Conservation (phyloP, 2,888 invertebrate genomes). For the Asteroscopus sphinx region DNA sequence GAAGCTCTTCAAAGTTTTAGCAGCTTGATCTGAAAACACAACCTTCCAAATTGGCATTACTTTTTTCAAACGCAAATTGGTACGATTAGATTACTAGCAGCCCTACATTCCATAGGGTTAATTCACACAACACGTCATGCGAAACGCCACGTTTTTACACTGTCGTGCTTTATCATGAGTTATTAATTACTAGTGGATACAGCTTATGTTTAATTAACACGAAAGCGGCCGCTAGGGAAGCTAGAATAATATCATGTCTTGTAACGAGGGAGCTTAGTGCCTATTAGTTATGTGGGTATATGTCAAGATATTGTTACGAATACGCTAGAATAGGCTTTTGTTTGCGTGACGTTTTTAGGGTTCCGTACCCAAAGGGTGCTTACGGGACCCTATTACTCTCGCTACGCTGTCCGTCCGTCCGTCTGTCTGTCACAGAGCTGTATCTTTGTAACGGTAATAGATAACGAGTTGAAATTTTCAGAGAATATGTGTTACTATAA, state of each 20-base stretch:
- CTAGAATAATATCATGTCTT: slow-evolving; percentile 29
- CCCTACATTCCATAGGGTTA: slow-evolving; percentile 34
- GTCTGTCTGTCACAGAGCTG: too few species aligned
- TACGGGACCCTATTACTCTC: too few species aligned
- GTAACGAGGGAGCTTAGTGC: background rate
- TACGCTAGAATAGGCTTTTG: too few species aligned
- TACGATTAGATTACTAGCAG: slow-evolving; percentile 12
- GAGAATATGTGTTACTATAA: too few species aligned
- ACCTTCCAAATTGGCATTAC: background rate
- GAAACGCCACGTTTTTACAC: slow-evolving; percentile 51
- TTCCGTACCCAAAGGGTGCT: too few species aligned
- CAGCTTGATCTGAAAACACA: too few species aligned
- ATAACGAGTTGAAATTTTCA: too few species aligned
- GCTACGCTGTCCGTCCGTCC: too few species aligned
- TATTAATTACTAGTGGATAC: slow-evolving; percentile 52
- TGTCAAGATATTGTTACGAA: too few species aligned
- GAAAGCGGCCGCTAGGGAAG: slow-evolving; percentile 42
- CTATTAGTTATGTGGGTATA: background rate
- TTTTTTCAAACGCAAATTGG: background rate
- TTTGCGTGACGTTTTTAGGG: too few species aligned
- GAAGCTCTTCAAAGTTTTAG: too few species aligned
- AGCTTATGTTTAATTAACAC: slow-evolving; percentile 57
- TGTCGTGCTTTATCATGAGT: slow-evolving; percentile 46
- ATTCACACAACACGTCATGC: slow-evolving; percentile 48
- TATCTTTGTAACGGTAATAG: too few species aligned